These are phyloP conservation scores for Pangasius sanitwongsei DNA, from an alignment of 2,797 vertebrate genomes.

Conservation along the genomic window DNA sequence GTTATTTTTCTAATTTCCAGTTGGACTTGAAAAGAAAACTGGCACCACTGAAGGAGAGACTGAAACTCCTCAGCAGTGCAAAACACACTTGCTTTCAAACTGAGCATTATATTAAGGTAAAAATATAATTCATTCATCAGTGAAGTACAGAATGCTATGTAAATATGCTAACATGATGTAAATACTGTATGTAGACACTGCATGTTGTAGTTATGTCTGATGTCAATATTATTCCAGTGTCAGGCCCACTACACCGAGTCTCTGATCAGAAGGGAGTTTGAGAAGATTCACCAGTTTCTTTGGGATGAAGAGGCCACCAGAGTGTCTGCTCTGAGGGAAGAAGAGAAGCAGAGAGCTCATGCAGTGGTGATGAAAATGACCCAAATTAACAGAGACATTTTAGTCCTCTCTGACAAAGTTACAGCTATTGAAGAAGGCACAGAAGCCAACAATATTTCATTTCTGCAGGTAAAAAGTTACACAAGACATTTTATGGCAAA, in stretches of 20 bases:
- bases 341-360: constrained; percentile 44
- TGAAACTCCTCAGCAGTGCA: constrained; percentile 20
- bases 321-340: constrained; percentile 40
- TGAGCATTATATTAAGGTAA: constrained; percentile 50
- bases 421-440: constrained; percentile 16
- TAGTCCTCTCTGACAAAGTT: constrained; percentile 27
- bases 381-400: constrained; percentile 30
- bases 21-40: constrained; percentile 40
- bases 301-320: constrained; percentile 38
- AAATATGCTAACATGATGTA: not conserved
- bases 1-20: constrained; percentile 16
- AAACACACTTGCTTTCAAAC: constrained; percentile 30
- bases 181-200: not conserved
- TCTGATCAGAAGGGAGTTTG: constrained; percentile 42
- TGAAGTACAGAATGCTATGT: not conserved
- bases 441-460: constrained; percentile 20
- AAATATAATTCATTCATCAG: not conserved
- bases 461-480: constrained; percentile 43
- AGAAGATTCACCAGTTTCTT: constrained; percentile 44
- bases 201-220: not conserved
- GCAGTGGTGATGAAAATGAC: not conserved
- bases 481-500: not conserved
- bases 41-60: constrained; percentile 24
- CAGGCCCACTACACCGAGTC: constrained; percentile 39
- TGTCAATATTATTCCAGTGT: constrained; percentile 7